Conservation (phyloP, 2,113 vertebrate species). For the Seriola rivoliana region DNA sequence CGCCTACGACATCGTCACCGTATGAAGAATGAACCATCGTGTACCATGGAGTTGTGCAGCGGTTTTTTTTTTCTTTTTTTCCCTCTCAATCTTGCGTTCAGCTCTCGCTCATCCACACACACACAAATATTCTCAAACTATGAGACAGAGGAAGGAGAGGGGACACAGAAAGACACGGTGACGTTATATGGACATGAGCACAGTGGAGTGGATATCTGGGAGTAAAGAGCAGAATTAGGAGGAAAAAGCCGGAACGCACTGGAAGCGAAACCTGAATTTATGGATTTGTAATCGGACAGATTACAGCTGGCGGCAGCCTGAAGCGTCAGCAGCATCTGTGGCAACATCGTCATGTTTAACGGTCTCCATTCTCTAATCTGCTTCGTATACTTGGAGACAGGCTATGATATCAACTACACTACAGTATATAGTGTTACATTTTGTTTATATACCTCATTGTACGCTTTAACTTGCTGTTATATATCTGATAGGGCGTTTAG, state of each 20-base stretch:
- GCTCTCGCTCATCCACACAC: neutral
- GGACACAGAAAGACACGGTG: slow-evolving; percentile 25
- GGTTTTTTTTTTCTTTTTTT: neutral
- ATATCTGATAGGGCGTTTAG: neutral
- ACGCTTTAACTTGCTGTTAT: neutral
- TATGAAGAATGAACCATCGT: neutral
- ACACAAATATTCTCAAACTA: slow-evolving; percentile 20
- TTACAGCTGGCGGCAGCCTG: neutral
- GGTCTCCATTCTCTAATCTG: slow-evolving; percentile 4
- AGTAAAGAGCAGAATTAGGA: slow-evolving; percentile 62
- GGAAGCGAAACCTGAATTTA: slow-evolving; percentile 39
- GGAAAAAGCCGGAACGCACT: slow-evolving; percentile 65
- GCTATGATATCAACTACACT: slow-evolving; percentile 15
- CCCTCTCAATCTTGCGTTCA: slow-evolving; percentile 1
- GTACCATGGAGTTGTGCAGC: slow-evolving; percentile 3
- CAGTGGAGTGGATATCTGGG: slow-evolving; percentile 46
- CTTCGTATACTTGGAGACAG: slow-evolving; percentile 9
- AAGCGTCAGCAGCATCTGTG: slow-evolving; percentile 3
- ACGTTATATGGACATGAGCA: slow-evolving; percentile 52
- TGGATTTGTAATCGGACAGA: neutral
- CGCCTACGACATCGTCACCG: slow-evolving; percentile 15
- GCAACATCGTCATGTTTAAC: neutral
- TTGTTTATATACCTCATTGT: neutral
- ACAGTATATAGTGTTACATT: slow-evolving; percentile 36
- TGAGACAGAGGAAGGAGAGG: slow-evolving; percentile 3